These are phyloP conservation scores for Leptoclinus maculatus DNA, from an alignment of 2,797 vertebrate genomes.

Conservation along the genomic window DNA sequence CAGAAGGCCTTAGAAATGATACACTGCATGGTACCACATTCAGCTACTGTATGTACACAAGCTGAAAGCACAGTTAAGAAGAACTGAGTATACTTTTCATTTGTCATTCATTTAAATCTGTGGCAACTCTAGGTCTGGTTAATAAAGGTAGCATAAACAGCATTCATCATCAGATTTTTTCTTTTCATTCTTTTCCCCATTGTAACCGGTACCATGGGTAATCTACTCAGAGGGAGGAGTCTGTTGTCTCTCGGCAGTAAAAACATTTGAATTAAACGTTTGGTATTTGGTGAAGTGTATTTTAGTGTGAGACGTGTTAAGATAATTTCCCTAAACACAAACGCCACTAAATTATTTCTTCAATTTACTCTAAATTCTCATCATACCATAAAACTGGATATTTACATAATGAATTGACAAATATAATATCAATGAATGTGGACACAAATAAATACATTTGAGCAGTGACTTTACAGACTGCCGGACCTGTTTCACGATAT, in stretches of 20 bases:
- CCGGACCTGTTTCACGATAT: neutral
- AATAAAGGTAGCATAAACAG: neutral
- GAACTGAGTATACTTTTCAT: neutral
- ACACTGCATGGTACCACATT: neutral
- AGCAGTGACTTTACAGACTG: neutral
- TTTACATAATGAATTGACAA: neutral
- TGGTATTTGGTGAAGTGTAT: neutral
- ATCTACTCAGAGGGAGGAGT: neutral
- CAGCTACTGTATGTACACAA: neutral
- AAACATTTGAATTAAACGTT: neutral
- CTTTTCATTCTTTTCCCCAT: neutral
- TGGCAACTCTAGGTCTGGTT: neutral
- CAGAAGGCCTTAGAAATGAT: slow-evolving; percentile 28
- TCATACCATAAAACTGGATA: neutral
- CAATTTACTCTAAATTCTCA: neutral
- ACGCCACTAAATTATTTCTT: neutral
- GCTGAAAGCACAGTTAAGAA: neutral
- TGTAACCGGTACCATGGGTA: neutral
- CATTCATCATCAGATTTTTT: neutral
- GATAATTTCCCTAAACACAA: neutral
- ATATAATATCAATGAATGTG: neutral
- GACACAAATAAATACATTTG: neutral
- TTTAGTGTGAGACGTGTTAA: neutral
- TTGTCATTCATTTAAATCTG: neutral
- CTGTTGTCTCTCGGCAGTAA: neutral